Base-by-base conservation (phyloP, 2,888 invertebrate species). In the Arctia plantaginis region DNA sequence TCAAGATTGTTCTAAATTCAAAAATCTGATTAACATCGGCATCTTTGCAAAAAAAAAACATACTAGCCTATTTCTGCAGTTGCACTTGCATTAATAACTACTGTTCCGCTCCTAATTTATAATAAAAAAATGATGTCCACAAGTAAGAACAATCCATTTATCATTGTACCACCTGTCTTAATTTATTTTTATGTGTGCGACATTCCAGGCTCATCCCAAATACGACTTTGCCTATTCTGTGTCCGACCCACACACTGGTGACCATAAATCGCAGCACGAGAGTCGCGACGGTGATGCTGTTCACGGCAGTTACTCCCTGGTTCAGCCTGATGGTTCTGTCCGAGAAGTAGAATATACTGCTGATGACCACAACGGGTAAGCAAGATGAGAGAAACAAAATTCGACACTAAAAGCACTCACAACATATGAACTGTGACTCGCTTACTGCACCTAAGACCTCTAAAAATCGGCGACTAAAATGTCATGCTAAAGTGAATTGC, bases 291-390 rank as follows among this genome's bases (percentile, higher is more conserved):
- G 96, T 47, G 96, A 96, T 85, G 92, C 89, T 33, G 96, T 96
- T 35, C 95, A 96, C 81, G 96, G 96, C 30, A 90, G 86, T 84
- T 96, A 96, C 91, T 93, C 94, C 4, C 90, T 96, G 73, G 93
- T 96, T 71, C 96, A 96, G 88, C 95, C 96, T 72, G 96, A 96
- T 80, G 96, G 96, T 80, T 95, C 95, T 83, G 91, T 94, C 70
- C 95, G 96, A 82, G 95, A 95, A 80, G 96, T 96, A 75, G 94
- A 96, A 77, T 96, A 96, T 91, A 94, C 95, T 78, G 96, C 96
- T 84, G 96, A 96, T 78, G 96, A 95, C 80, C 95, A 96, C 88
- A 94, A 93, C 75, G 96, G 96, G 91, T 96, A 92, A 91, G 89
- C 15, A 27, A 4, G 47, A 47, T 47, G 18, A 47, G 15, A 15